phyloP scores from a whole-genome alignment of 2,113 vertebrate genomes.

The Callionymus lyra region DNA sequence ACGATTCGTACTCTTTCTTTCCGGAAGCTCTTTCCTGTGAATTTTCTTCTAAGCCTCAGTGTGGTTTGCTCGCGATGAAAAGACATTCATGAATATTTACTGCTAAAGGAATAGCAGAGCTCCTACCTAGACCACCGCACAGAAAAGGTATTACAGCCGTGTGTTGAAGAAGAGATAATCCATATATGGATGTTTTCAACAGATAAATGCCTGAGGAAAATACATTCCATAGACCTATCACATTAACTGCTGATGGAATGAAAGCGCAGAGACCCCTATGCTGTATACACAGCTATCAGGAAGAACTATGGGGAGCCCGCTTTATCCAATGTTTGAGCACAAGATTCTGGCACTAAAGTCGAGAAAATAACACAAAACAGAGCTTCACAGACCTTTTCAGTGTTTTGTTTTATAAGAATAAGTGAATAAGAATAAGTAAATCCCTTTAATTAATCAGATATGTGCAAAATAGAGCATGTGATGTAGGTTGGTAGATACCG shows the following conservation, averaged over 20 bases:
- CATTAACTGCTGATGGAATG: slow-evolving; percentile 44
- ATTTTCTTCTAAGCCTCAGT: slow-evolving; percentile 9
- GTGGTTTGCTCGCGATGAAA: slow-evolving; percentile 16
- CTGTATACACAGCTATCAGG: slow-evolving; percentile 7
- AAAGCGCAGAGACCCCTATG: slow-evolving; percentile 24
- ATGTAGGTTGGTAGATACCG: no score
- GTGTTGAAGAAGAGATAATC: slow-evolving; percentile 37
- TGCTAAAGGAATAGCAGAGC: slow-evolving; percentile 17
- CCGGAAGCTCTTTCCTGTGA: background rate
- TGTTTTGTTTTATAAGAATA: no score
- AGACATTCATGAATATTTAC: slow-evolving; percentile 26
- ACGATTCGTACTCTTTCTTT: no score
- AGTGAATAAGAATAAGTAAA: no score
- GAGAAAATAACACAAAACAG: no score
- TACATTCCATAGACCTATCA: slow-evolving; percentile 36
- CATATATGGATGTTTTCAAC: slow-evolving; percentile 27
- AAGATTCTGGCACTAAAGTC: no score
- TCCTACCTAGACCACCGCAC: slow-evolving; percentile 27
- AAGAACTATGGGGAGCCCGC: slow-evolving; percentile 13
- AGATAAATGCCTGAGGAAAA: slow-evolving; percentile 32
- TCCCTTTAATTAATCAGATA: no score
- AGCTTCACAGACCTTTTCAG: no score
- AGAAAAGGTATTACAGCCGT: slow-evolving; percentile 22
- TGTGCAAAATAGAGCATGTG: no score
- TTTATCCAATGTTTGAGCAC: slow-evolving; percentile 6